Base-by-base conservation (phyloP, 2,797 vertebrate genomes). In the Manis crassicaudata region DNA sequence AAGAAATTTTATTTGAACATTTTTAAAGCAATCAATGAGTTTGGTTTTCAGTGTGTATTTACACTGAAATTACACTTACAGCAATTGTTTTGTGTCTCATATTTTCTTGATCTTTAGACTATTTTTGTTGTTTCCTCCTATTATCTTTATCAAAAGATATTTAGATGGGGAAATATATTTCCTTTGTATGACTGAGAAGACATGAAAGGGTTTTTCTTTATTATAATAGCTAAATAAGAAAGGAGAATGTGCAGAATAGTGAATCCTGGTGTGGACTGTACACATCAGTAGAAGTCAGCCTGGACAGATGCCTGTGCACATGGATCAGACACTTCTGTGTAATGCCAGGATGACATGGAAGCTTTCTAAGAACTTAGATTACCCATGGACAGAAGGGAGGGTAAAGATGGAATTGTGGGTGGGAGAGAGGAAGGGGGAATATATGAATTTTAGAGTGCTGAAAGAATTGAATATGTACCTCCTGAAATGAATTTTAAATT, bases 81-180 rank as follows among this genome's bases (percentile, higher is more conserved):
- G 23, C n/a, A 86, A 52, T 81, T 84, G 86, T 46, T 58, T 43
- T 95, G 18, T 20, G 50, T 86, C 40, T 88, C 11, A 46, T 60
- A 52, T 70, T 96, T 94, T 13, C n/a, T 56, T 89, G 16, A 76
- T 37, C 95, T 95, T 96, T 84, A 92, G n/a, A 13, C 5, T 76
- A 7, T 75, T 56, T 54, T 72, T 88, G 63, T 70, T 35, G 35
- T 67, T 60, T 92, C 56, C 62, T 79, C 5, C 2, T 27, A 14
- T 63, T 72, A 32, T 82, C 32, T 3, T 77, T 90, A 27, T 82
- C 43, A 56, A 40, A 68, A 46, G 32, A 32, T 90, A 13, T 82
- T 85, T 84, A 90, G 50, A 54, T 85, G 9, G 27, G 35, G 11
- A 75, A 90, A 84, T 88, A 65, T 32, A 65, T 88, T 97, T 88